Evolutionary conservation across 2,113 vertebrate genomes (phyloP), one percentile per base, ranked within the genome.

Genomic region (Ceuthmochares aereus): DNA sequence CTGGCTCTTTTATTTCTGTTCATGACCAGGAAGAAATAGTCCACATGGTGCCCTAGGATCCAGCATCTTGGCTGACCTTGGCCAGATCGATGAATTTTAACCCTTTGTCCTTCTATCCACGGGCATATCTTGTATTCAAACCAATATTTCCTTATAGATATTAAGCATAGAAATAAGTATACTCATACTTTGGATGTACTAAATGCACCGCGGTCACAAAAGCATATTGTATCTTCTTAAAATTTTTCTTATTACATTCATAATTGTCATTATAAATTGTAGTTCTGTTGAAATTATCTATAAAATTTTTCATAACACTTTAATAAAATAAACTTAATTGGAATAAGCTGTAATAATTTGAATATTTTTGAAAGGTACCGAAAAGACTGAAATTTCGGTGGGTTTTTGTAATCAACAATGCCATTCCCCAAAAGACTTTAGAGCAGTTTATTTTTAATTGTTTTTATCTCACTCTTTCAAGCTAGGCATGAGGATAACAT

Each of bases 371-470:
- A 67, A 78, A 89, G 20, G 4, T 52, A n/a, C 3, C 6, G n/a
- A 67, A 80, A 73, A 52, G 9, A 56, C 9, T 55, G 25, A 59
- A 5, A 55, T 95, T 66, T 84, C 34, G n/a, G 10, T 75, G 12
- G 1, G 4, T 62, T 80, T 84, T 76, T 6, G 15, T 79, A 67
- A 68, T 79, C 43, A 82, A 55, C 23, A 76, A 5, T 51, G 10
- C 66, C 10, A 62, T 76, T 66, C 8, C 29, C 17, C 12, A 32
- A 40, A 91, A 40, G 22, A 42, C 10, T 37, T 30, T 47, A 36
- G 45, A 87, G 73, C 60, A 56, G 45, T 47, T 73, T 83, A 68
- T 72, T 85, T 96, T 94, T 80, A 72, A 34, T 79, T 25, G 67
- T 66, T 9, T 66, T 56, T 79, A 26, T n/a, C 37, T 29, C 6